A percentile compares a stretch with the other conserved stretches of the same genome.
Conservation (phyloP, 2,888 invertebrate species). For the Keiferia lycopersicella region DNA sequence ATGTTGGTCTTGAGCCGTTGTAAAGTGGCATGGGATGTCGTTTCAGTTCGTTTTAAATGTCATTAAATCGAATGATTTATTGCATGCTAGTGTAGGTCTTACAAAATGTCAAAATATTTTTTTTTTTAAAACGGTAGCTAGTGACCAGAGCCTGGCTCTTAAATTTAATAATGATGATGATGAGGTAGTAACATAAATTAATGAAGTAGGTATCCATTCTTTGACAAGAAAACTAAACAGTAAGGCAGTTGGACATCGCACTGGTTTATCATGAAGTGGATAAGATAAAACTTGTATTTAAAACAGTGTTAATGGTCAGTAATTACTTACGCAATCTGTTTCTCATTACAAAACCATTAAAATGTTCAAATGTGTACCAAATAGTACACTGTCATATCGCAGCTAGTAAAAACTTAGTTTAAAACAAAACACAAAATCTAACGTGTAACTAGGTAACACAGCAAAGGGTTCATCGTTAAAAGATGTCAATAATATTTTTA, state of each 20-base stretch:
- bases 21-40: neutral
- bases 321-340: neutral
- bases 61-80: neutral
- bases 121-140: no score
- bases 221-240: neutral
- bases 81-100: neutral
- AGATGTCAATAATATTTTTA: no score
- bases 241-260: neutral
- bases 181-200: neutral
- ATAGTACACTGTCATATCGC: neutral
- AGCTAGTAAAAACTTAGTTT: neutral
- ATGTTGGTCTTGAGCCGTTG: slow-evolving; percentile 3
- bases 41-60: neutral
- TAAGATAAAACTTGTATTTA: neutral
- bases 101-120: no score
- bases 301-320: neutral
- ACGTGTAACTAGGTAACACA: no score
- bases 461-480: no score
- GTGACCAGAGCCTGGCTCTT: no score
- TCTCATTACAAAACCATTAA: neutral
- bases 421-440: no score
- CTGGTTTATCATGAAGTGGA: neutral
- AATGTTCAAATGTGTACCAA: neutral
- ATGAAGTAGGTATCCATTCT: no score
- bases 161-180: neutral